A percentile compares a stretch with the other conserved stretches of the same genome.
Evolutionary conservation across 1,140 invertebrate species (phyloP).

Genomic region (Hycleus cichorii): DNA sequence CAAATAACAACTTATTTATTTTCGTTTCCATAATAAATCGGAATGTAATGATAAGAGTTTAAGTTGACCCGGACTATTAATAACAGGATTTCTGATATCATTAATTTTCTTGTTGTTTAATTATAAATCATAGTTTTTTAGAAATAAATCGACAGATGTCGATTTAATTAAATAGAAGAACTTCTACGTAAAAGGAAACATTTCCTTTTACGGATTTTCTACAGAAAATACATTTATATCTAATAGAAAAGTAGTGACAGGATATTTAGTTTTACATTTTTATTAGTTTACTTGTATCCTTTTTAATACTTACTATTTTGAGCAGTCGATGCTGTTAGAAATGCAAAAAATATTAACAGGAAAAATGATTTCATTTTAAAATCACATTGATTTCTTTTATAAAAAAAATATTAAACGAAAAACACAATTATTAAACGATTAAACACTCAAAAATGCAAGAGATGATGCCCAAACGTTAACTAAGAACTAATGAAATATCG

Average conservation of each 20-base stretch:
- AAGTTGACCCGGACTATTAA: too few relatives aligned
- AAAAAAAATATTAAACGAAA: background rate
- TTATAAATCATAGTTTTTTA: too few relatives aligned
- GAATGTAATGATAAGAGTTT: too few relatives aligned
- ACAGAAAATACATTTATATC: constrained; percentile 18
- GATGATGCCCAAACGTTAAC: constrained; percentile 3
- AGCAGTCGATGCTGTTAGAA: constrained; percentile 13
- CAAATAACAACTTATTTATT: too few relatives aligned
- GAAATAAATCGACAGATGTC: too few relatives aligned
- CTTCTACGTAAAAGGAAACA: too few relatives aligned
- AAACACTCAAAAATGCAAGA: background rate
- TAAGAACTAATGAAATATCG: constrained; percentile 9
- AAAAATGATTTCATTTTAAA: constrained; percentile 16
- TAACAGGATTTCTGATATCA: too few relatives aligned
- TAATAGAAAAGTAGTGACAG: constrained; percentile 11
- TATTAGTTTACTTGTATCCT: constrained; percentile 12
- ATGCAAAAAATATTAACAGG: constrained; percentile 1
- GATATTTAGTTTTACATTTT: constrained; percentile 16
- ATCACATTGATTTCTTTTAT: background rate
- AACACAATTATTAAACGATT: background rate
- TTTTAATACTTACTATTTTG: constrained; percentile 20
- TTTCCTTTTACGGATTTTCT: constrained; percentile 12
- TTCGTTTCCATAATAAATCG: too few relatives aligned
- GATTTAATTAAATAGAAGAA: too few relatives aligned
- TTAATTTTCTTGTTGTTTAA: too few relatives aligned